Evolutionary conservation across 2,113 vertebrate genomes (phyloP).

Genomic region (Rutilus rutilus): DNA sequence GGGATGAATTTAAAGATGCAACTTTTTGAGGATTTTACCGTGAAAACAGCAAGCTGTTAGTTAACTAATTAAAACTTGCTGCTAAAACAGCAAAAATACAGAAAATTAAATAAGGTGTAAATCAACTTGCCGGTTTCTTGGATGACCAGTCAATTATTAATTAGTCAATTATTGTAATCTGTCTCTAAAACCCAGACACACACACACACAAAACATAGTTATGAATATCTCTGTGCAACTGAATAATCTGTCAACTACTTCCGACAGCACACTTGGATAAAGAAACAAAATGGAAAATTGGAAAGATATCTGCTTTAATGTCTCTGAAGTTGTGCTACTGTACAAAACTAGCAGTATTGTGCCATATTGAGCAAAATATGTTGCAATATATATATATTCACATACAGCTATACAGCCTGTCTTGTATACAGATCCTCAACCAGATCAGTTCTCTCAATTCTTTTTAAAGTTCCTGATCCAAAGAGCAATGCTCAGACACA

Average conservation of each 20-base stretch:
- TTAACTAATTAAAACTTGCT: neutral
- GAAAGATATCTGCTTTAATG: neutral
- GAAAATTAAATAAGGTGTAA: neutral
- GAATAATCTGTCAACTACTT: neutral
- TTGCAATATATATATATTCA: neutral
- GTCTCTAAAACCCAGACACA: neutral
- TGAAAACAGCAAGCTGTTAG: neutral
- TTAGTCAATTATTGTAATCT: neutral
- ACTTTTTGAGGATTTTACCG: neutral
- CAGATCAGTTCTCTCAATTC: neutral
- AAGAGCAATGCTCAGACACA: slow-evolving; percentile 35
- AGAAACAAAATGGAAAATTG: neutral
- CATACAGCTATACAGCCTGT: neutral
- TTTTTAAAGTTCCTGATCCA: slow-evolving; percentile 41
- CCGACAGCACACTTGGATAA: neutral
- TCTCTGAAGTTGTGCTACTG: neutral
- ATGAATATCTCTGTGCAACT: neutral
- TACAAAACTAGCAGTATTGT: neutral
- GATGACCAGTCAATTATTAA: neutral
- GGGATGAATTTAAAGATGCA: no score
- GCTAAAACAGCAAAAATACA: neutral
- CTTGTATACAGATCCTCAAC: neutral
- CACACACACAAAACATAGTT: neutral
- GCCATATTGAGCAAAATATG: neutral
- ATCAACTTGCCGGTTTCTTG: neutral